These are phyloP conservation scores for Enteromius paludinosus DNA, from an alignment of 2,797 vertebrate species.

Conservation along the genomic window DNA sequence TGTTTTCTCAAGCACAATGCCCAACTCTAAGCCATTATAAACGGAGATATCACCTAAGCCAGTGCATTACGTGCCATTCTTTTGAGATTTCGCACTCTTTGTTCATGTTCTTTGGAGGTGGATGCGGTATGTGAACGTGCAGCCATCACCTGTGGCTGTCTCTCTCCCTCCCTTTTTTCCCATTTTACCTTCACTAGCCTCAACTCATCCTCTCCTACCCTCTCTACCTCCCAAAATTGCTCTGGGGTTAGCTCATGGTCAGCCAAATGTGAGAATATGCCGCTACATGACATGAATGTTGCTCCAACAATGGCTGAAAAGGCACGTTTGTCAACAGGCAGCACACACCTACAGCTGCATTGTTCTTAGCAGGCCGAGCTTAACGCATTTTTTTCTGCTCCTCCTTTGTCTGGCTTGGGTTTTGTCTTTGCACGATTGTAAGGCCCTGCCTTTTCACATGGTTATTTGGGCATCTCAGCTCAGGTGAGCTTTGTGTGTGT, in stretches of 20 bases:
- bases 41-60: conserved; percentile 50
- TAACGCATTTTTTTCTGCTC: conserved; percentile 49
- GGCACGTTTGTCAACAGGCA: conserved; percentile 67
- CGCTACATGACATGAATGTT: conserved; percentile 68
- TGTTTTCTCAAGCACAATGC: conserved; percentile 52
- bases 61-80: conserved; percentile 50
- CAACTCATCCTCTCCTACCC: conserved; percentile 37
- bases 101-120: conserved; percentile 48
- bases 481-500: conserved; percentile 50
- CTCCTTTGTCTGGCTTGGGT: conserved; percentile 61
- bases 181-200: conserved; percentile 42
- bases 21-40: conserved; percentile 45
- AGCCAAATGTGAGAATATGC: conserved; percentile 67
- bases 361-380: conserved; percentile 71
- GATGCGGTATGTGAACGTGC: conserved; percentile 50
- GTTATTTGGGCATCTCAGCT: conserved; percentile 56
- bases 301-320: conserved; percentile 69
- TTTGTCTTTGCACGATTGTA: conserved; percentile 63
- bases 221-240: conserved; percentile 50
- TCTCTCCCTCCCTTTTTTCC: conserved; percentile 43
- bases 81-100: conserved; percentile 51
- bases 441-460: conserved; percentile 57
- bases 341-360: conserved; percentile 69
- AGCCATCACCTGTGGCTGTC: conserved; percentile 43
- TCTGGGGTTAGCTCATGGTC: conserved; percentile 69